These are phyloP conservation scores for Arrhopalites spinosus DNA, from an alignment of 2,888 invertebrate species.

Conservation along the genomic window DNA sequence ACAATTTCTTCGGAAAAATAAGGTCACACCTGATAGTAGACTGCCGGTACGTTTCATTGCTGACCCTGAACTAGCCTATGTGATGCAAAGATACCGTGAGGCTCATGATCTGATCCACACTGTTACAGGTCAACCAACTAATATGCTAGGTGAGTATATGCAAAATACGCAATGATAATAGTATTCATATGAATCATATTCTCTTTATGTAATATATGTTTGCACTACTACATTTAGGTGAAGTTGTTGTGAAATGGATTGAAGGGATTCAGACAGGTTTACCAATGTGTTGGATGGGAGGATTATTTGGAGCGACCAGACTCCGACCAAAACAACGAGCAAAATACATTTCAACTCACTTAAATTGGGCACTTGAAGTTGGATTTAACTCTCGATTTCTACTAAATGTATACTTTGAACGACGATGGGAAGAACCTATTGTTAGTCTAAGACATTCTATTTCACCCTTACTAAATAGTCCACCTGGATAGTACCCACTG, in stretches of 20 bases:
- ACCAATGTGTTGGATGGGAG: conserved; percentile 95
- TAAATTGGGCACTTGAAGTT: conserved; percentile 85
- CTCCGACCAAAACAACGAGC: conserved; percentile 83
- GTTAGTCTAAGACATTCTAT: conserved; percentile 70
- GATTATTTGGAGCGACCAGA: conserved; percentile 86
- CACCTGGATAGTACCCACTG: conserved; percentile 37
- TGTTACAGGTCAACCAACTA: conserved; percentile 88
- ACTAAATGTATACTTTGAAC: conserved; percentile 88
- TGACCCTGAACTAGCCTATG: conserved; percentile 86
- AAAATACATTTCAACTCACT: conserved; percentile 74
- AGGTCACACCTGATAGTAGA: conserved; percentile 91
- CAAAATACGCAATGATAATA: neutral
- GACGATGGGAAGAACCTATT: conserved; percentile 88
- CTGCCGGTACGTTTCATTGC: conserved; percentile 88
- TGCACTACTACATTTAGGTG: conserved; percentile 60
- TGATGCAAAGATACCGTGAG: conserved; percentile 97
- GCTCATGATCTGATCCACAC: conserved; percentile 95
- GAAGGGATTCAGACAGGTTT: conserved; percentile 93
- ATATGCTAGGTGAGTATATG: conserved; percentile 72
- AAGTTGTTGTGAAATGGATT: conserved; percentile 96
- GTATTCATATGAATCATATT: neutral
- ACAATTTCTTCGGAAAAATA: conserved; percentile 79
- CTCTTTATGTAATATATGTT: conserved; percentile 15
- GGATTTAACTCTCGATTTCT: conserved; percentile 77
- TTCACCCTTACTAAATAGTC: conserved; percentile 47